These are phyloP conservation scores for Dasyurus viverrinus DNA, from an alignment of 2,113 vertebrate species.

Conservation along the genomic window DNA sequence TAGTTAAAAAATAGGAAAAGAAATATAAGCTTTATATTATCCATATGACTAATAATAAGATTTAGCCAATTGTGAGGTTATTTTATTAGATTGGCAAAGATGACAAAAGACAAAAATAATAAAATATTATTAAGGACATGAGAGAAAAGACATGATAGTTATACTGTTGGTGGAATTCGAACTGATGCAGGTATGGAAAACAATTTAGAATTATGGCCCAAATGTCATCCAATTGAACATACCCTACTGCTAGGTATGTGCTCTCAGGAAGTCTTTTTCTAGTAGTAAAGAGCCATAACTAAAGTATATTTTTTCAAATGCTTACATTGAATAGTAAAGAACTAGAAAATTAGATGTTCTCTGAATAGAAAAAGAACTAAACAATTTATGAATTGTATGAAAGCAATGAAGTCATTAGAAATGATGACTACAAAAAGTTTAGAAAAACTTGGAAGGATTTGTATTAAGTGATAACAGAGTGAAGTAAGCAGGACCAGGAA, in stretches of 20 bases:
- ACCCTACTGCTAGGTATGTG: neutral
- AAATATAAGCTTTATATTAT: neutral
- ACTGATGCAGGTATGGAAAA: neutral
- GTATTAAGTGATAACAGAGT: neutral
- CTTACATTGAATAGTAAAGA: neutral
- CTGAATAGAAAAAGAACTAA: neutral
- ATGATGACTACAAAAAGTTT: neutral
- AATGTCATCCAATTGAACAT: neutral
- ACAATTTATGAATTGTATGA: neutral
- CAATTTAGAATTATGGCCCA: neutral
- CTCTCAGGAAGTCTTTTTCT: neutral
- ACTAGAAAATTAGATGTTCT: neutral
- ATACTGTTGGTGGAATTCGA: neutral
- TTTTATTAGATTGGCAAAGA: neutral
- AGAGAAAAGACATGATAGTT: neutral
- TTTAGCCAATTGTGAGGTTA: neutral
- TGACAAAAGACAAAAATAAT: neutral
- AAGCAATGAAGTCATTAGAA: neutral
- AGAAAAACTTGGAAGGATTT: neutral
- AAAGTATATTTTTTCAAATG: too few relatives aligned
- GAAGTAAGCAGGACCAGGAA: neutral
- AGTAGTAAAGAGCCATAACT: neutral
- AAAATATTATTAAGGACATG: neutral
- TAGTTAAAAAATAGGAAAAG: neutral
- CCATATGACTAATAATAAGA: neutral